Base-by-base conservation (phyloP, 2,797 vertebrate species). In the Enteromius unitaeniatus region DNA sequence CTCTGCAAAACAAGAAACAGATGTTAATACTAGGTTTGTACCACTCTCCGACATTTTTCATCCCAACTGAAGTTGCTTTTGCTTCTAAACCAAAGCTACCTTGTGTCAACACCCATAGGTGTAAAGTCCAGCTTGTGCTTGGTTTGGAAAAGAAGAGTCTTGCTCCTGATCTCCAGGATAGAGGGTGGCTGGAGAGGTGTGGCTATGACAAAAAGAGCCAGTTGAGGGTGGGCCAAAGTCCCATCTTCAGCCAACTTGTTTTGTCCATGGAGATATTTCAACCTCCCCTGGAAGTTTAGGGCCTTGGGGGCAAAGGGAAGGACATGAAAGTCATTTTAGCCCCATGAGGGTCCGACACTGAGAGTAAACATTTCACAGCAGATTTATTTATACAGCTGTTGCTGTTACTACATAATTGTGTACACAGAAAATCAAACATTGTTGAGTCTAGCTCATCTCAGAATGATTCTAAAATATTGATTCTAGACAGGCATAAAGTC, bases 111-210 rank as follows among this genome's bases (percentile, higher is more conserved):
- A 84, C 93, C 93, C 60, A 88, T 2, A 0, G 96, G 95, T 0
- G 95, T 94, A 88, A 97, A 97, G 91, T 97, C 96, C 89, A 97
- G 89, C 90, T 95, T 96, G 92, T 97, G 95, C 82, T 97, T 97
- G 82, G 94, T 94, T 92, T 96, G 95, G 90, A 97, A 97, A 47
- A 96, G 83, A n/a, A 96, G 88, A 0, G 85, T 95, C 91, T 97
- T 95, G 65, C 92, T 93, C 15, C 81, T 89, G 87, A 97, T 95
- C 91, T 97, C 94, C 88, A 96, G 85, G 87, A 96, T 95, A 77
- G 96, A 93, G 10, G 95, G 92, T 0, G 94, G 90, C 90, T 96
- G 95, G 78, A 94, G 85, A 0, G 95, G 95, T 0, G 93, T 95
- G 26, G 94, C 95, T 0, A 96, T 89, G 79, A 93, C 67, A 6